Percentiles rank a stretch among this genome's conserved stretches.
phyloP scores from a whole-genome alignment of 2,113 vertebrate genomes.

The Aix galericulata region DNA sequence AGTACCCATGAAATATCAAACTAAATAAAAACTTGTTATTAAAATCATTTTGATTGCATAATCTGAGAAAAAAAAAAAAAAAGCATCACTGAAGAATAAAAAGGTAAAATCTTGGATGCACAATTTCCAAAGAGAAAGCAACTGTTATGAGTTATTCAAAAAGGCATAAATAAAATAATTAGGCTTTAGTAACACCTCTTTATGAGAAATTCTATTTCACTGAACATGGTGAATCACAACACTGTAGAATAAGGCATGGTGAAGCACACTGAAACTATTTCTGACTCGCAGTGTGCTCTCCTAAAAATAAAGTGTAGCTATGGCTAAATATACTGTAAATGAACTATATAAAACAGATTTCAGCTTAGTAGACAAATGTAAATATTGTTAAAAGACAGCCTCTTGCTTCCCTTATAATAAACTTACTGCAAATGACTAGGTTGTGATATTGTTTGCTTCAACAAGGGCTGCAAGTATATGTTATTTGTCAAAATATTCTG shows the following conservation, averaged over 20 bases:
- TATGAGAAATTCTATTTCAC: constrained; percentile 24
- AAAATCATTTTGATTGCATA: not conserved
- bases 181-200: constrained; percentile 40
- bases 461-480: constrained; percentile 18
- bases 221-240: constrained; percentile 39
- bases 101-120: not conserved
- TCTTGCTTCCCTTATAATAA: constrained; percentile 58
- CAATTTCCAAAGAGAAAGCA: not conserved
- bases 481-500: constrained; percentile 48
- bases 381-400: constrained; percentile 65
- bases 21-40: not conserved
- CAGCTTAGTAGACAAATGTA: constrained; percentile 59
- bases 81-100: not conserved
- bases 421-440: constrained; percentile 31
- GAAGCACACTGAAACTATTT: constrained; percentile 50
- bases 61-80: constrained; percentile 16
- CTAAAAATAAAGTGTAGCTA: constrained; percentile 69
- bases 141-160: not conserved
- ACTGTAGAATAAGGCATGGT: constrained; percentile 23
- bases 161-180: constrained; percentile 6
- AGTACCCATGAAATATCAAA: not conserved
- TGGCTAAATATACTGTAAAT: constrained; percentile 64
- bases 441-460: constrained; percentile 47
- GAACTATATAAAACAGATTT: constrained; percentile 67
- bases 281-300: constrained; percentile 54